Conservation (phyloP, 1,140 invertebrate species). For the Drosophila trapezifrons region DNA sequence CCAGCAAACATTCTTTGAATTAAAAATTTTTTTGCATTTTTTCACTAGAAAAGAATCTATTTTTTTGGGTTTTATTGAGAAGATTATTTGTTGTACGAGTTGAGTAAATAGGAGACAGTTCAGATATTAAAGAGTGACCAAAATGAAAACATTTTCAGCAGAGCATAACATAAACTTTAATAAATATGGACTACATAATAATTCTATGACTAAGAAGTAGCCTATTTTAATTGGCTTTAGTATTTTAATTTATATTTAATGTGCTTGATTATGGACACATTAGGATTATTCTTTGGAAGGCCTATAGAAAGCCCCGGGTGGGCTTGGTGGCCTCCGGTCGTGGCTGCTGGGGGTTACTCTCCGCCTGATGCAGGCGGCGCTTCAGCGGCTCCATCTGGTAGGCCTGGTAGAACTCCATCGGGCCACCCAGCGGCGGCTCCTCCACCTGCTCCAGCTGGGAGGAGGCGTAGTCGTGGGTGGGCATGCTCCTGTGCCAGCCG, state of each 20-base stretch:
- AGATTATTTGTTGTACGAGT: no score
- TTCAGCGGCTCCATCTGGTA: conserved; percentile 49
- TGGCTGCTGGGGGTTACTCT: not conserved
- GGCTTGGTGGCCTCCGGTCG: conserved; percentile 15
- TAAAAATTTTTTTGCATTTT: no score
- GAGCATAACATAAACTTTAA: no score
- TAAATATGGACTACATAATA: not conserved
- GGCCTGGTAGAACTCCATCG: conserved; percentile 56
- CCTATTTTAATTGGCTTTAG: conserved; percentile 8
- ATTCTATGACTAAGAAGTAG: not conserved
- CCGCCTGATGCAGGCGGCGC: conserved; percentile 43
- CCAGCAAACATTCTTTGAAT: no score
- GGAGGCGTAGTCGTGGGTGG: conserved; percentile 49
- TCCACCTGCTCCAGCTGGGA: conserved; percentile 36
- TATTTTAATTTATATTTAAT: not conserved
- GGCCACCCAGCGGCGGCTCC: conserved; percentile 22
- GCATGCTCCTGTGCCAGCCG: conserved; percentile 81
- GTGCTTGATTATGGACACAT: conserved; percentile 1
- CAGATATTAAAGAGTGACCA: no score
- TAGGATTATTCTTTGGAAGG: conserved; percentile 3
- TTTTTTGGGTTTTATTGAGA: no score
- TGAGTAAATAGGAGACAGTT: no score
- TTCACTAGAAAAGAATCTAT: no score
- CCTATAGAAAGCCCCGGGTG: conserved; percentile 63
- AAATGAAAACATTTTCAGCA: no score